Conservation (phyloP, 2,888 invertebrate species). For the Trichogramma dendrolimi region DNA sequence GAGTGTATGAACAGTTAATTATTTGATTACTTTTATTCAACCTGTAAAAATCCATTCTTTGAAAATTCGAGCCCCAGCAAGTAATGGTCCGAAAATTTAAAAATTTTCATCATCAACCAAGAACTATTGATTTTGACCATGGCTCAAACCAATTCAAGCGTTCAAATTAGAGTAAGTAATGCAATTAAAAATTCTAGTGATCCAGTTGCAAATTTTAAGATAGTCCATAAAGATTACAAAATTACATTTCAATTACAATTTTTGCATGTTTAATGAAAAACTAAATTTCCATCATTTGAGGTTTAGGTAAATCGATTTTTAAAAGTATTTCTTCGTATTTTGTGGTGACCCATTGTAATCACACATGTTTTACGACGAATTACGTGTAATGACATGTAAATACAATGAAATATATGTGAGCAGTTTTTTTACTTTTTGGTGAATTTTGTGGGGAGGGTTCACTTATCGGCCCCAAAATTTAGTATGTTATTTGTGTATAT, state of each 20-base stretch:
- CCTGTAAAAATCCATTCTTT: conserved; percentile 94
- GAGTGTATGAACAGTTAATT: conserved; percentile 84
- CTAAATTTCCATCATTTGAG: not conserved
- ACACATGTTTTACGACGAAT: too few relatives aligned
- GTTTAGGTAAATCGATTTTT: not conserved
- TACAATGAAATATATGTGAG: too few relatives aligned
- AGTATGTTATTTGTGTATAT: too few relatives aligned
- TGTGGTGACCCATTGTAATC: too few relatives aligned
- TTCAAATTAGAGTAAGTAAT: conserved; percentile 82
- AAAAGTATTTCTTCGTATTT: too few relatives aligned
- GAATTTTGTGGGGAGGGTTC: too few relatives aligned
- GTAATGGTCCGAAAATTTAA: conserved; percentile 88
- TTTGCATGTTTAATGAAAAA: not conserved
- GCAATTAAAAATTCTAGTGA: not conserved
- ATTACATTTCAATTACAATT: not conserved
- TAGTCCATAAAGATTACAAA: not conserved
- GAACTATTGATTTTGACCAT: conserved; percentile 95
- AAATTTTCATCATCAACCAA: conserved; percentile 93
- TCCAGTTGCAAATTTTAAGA: not conserved
- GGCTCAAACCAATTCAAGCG: conserved; percentile 77
- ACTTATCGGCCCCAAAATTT: too few relatives aligned
- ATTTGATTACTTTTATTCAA: conserved; percentile 54
- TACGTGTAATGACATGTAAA: too few relatives aligned
- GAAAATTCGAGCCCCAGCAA: conserved; percentile 79
- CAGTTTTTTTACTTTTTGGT: too few relatives aligned